Percentiles rank a stretch among this genome's conserved stretches.
phyloP scores from a whole-genome alignment of 2,797 vertebrate genomes.

The Pantherophis alleghaniensis region DNA sequence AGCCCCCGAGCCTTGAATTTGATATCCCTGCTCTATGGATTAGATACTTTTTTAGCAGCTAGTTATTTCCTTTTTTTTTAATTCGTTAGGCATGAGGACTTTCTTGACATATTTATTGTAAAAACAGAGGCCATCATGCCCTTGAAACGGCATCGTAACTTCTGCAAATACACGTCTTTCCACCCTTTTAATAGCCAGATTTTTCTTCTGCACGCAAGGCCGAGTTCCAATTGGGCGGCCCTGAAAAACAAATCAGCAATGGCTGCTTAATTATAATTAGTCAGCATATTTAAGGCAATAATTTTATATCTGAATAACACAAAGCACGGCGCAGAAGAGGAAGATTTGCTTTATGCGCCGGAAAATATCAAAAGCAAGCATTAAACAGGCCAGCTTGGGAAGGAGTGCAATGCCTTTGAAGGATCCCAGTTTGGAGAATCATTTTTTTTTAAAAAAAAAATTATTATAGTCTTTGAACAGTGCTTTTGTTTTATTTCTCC shows the following conservation, averaged over 20 bases:
- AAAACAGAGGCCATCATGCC: not conserved
- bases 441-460: not conserved
- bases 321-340: not conserved
- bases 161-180: not conserved
- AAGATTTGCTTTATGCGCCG: not conserved
- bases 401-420: not conserved
- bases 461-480: not conserved
- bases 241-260: not conserved
- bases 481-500: not conserved
- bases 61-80: not conserved
- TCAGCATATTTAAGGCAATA: not conserved
- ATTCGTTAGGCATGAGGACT: not conserved
- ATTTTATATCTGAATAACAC: not conserved
- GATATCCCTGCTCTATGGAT: not conserved
- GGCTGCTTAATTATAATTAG: not conserved
- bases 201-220: not conserved
- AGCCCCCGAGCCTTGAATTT: no score
- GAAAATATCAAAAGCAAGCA: no score
- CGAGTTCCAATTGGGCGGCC: not conserved
- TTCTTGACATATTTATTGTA: not conserved
- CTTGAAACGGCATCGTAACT: not conserved
- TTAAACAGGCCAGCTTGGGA: not conserved
- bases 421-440: not conserved
- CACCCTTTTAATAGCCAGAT: not conserved
- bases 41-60: not conserved